Percentiles rank a stretch among this genome's conserved stretches.
Conservation (phyloP, 2,113 vertebrate species). For the Semicossyphus pulcher region DNA sequence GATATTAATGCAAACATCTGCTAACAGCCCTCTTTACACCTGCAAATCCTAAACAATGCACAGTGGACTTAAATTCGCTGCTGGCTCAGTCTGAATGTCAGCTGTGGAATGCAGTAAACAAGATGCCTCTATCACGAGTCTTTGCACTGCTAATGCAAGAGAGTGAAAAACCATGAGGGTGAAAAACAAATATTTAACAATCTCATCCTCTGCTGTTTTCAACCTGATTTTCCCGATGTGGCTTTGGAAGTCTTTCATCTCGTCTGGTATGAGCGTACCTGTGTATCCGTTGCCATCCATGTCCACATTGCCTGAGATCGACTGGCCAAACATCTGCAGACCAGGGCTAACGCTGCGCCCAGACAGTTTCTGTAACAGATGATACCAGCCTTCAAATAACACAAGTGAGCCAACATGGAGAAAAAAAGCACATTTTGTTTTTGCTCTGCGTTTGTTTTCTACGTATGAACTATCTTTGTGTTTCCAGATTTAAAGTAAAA, state of each 20-base stretch:
- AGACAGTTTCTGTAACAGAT: conserved; percentile 88
- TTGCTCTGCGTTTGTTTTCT: background rate
- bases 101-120: conserved; percentile 82
- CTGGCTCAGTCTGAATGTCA: conserved; percentile 51
- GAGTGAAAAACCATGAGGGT: conserved; percentile 22
- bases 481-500: conserved; percentile 5
- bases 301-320: conserved; percentile 95
- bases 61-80: conserved; percentile 50
- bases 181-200: conserved; percentile 33
- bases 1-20: conserved; percentile 18
- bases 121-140: conserved; percentile 75
- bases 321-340: conserved; percentile 97
- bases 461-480: background rate
- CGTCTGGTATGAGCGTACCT: conserved; percentile 82
- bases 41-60: conserved; percentile 64
- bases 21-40: conserved; percentile 42
- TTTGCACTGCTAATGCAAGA: conserved; percentile 17
- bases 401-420: conserved; percentile 19
- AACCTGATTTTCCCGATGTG: background rate
- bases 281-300: conserved; percentile 98
- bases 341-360: conserved; percentile 87
- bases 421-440: conserved; percentile 31
- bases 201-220: conserved; percentile 1
- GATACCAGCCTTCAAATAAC: conserved; percentile 55
- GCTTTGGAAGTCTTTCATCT: background rate